Percentiles rank a stretch among this genome's conserved stretches.
These are phyloP conservation scores for Pristionchus arcanus DNA, from an alignment of 2,888 invertebrate species.

Conservation along the genomic window DNA sequence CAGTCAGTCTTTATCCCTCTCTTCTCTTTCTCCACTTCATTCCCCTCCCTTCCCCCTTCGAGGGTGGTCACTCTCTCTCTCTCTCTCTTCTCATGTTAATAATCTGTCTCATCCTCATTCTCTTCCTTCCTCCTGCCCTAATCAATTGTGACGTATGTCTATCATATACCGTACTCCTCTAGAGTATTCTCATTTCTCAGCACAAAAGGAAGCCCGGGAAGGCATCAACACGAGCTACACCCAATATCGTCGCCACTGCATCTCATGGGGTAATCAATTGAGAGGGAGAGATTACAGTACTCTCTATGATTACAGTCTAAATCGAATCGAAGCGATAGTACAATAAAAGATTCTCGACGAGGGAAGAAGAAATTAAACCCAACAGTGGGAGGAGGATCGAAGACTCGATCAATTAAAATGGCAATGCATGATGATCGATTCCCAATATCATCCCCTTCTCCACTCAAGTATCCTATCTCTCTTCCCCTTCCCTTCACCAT, in stretches of 20 bases:
- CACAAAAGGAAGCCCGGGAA: not conserved
- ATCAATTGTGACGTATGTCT: constrained; percentile 13
- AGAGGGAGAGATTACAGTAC: not conserved
- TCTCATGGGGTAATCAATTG: not conserved
- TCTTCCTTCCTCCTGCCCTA: constrained; percentile 24
- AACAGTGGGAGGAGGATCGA: not conserved
- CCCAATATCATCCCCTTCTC: constrained; percentile 23
- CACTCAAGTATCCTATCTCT: not conserved
- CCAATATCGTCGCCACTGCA: not conserved
- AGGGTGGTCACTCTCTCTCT: not conserved
- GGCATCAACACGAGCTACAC: not conserved
- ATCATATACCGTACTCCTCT: not conserved
- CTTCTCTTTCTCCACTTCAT: constrained; percentile 11
- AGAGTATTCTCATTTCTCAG: not conserved
- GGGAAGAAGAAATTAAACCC: not conserved
- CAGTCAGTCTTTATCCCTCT: not conserved
- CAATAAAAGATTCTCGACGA: constrained; percentile 7
- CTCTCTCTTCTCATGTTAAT: constrained; percentile 20
- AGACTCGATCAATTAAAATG: constrained; percentile 4
- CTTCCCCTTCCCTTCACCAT: not conserved
- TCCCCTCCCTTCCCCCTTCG: not conserved
- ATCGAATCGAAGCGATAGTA: not conserved
- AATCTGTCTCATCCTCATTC: constrained; percentile 28
- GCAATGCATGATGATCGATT: constrained; percentile 41
- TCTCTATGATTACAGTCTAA: not conserved